These are phyloP conservation scores for Mandrillus leucophaeus DNA, from an alignment of 2,113 vertebrate genomes.

Conservation along the genomic window DNA sequence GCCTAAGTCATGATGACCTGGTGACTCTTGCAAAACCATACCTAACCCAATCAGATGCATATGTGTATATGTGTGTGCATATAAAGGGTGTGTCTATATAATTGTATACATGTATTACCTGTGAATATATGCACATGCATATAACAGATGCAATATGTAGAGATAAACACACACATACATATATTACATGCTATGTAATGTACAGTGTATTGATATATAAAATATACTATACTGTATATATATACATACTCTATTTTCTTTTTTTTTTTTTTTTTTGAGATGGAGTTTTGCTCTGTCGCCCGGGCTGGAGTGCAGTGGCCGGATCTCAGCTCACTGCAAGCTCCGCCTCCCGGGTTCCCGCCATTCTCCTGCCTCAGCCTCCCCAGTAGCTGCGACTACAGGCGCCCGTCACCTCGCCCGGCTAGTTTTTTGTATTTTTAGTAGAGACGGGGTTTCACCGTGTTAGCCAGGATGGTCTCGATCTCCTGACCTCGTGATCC, in stretches of 20 bases:
- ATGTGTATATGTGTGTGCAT: neutral
- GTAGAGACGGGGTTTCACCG: too few species aligned
- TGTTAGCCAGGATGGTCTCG: too few species aligned
- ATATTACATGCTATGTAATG: neutral
- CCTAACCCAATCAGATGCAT: neutral
- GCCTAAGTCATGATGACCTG: neutral
- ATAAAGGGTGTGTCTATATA: neutral
- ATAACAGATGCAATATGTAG: neutral
- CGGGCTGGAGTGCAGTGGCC: too few species aligned
- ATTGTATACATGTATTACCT: neutral
- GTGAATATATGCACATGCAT: neutral
- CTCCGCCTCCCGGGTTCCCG: too few species aligned
- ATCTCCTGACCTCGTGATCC: too few species aligned
- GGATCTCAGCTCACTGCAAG: too few species aligned
- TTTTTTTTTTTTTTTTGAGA: constrained; percentile 13
- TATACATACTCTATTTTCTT: neutral
- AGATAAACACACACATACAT: neutral
- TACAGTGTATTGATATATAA: neutral
- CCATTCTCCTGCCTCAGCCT: too few species aligned
- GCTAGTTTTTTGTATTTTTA: too few species aligned
- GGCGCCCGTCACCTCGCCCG: too few species aligned
- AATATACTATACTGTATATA: neutral
- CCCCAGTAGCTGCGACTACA: too few species aligned
- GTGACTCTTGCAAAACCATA: neutral
- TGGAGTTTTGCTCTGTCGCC: too few species aligned